Evolutionary conservation across 2,113 vertebrate genomes (phyloP).

Genomic region (Lipophrys pholis): DNA sequence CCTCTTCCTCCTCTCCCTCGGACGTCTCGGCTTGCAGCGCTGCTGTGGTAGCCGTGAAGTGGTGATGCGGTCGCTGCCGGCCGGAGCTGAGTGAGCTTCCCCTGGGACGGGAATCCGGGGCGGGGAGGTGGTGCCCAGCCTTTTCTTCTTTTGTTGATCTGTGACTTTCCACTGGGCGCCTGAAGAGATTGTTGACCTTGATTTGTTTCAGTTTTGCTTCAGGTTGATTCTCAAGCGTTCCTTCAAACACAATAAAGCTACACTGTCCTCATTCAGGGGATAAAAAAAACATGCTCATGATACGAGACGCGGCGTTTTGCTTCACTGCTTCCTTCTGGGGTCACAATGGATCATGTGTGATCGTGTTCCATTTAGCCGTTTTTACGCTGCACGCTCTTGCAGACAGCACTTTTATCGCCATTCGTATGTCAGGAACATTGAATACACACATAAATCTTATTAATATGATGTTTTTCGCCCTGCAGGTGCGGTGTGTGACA

Average conservation of each 20-base stretch:
- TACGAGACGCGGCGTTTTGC: not conserved
- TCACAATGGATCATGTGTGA: too few relatives aligned
- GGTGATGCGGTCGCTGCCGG: not conserved
- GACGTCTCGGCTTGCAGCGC: slow-evolving; percentile 3
- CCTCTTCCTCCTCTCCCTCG: too few relatives aligned
- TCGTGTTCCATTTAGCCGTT: too few relatives aligned
- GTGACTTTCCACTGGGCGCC: slow-evolving; percentile 16
- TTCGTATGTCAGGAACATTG: too few relatives aligned
- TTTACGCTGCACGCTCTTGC: too few relatives aligned
- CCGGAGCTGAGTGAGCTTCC: slow-evolving; percentile 24
- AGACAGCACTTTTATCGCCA: too few relatives aligned
- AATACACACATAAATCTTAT: too few relatives aligned
- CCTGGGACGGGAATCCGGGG: too few relatives aligned
- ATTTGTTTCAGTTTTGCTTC: slow-evolving; percentile 22
- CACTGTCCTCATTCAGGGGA: slow-evolving; percentile 24
- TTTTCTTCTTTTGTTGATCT: too few relatives aligned
- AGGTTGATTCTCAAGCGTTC: slow-evolving; percentile 1
- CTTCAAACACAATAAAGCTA: slow-evolving; percentile 8
- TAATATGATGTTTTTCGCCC: too few relatives aligned
- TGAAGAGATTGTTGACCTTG: slow-evolving; percentile 18
- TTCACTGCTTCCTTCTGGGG: not conserved
- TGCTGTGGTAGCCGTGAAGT: too few relatives aligned
- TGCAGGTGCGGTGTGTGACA: slow-evolving; percentile 28
- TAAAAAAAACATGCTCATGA: not conserved
- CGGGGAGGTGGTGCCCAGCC: slow-evolving; percentile 15